phyloP scores from a whole-genome alignment of 2,888 invertebrate genomes.

The Thera obeliscata region DNA sequence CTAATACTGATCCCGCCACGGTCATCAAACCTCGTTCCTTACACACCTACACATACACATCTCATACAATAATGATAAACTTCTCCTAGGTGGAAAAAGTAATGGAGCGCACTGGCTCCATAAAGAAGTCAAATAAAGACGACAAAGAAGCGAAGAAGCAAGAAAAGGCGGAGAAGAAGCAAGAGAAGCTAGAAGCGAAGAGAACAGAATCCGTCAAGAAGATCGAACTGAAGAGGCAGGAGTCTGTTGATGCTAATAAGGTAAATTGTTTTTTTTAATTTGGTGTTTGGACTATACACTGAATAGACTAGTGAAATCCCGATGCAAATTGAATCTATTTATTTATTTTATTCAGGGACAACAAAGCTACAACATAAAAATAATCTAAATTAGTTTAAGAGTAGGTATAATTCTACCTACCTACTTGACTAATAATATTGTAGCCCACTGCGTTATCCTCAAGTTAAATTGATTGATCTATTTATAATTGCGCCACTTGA shows the following conservation, averaged over 20 bases:
- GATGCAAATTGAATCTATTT: no score
- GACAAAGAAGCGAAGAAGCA: constrained; percentile 62
- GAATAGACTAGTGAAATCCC: no score
- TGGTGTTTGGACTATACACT: no score
- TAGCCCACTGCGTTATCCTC: no score
- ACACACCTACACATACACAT: no score
- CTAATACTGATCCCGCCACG: not conserved
- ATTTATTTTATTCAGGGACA: no score
- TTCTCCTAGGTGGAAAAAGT: constrained; percentile 45
- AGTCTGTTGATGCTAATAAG: constrained; percentile 72
- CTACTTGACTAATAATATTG: no score
- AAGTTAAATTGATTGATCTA: no score
- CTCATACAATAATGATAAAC: not conserved
- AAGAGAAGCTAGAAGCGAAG: constrained; percentile 70
- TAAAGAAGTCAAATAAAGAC: constrained; percentile 60
- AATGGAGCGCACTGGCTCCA: constrained; percentile 66
- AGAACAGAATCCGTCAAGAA: constrained; percentile 68
- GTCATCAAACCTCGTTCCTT: not conserved
- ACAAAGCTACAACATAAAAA: no score
- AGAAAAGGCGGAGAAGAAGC: constrained; percentile 61
- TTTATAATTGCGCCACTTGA: no score
- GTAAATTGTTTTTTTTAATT: constrained; percentile 46
- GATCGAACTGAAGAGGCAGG: constrained; percentile 70
- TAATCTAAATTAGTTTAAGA: no score
- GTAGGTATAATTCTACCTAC: no score